Evolutionary conservation across 2,888 invertebrate genomes (phyloP).

Genomic region (Drosophila mercatorum): DNA sequence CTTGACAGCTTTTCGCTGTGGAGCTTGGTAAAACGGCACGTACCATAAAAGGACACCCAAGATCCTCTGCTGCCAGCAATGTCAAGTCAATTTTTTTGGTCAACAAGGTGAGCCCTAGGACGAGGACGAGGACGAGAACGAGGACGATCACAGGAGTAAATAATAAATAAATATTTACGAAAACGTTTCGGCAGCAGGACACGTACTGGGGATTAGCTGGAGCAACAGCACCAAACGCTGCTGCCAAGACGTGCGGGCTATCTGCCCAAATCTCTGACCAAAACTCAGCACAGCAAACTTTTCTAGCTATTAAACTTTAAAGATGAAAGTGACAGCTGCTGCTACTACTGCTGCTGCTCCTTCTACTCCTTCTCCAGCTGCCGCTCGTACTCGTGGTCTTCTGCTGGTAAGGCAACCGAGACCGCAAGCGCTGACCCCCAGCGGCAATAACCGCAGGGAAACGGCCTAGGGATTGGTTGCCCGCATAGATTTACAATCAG

Average conservation of each 20-base stretch:
- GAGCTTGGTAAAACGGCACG: constrained; percentile 57
- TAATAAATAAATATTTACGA: constrained; percentile 76
- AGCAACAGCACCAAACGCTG: constrained; percentile 29
- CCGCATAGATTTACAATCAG: constrained; percentile 77
- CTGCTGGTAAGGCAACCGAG: constrained; percentile 13
- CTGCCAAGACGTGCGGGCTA: constrained; percentile 58
- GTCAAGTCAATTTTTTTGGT: constrained; percentile 60
- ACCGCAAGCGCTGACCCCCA: constrained; percentile 46
- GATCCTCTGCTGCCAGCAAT: constrained; percentile 45
- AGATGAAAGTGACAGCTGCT: constrained; percentile 75
- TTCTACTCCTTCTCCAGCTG: not conserved
- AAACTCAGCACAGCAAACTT: constrained; percentile 57
- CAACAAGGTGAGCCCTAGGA: constrained; percentile 61
- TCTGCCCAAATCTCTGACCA: constrained; percentile 61
- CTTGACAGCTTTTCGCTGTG: constrained; percentile 70
- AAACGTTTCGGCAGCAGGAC: constrained; percentile 73
- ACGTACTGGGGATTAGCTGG: constrained; percentile 73
- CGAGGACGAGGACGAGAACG: too few species aligned
- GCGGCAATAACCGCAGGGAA: constrained; percentile 49
- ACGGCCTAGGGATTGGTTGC: constrained; percentile 31
- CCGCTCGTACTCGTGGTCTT: not conserved
- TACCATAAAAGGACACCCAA: constrained; percentile 57
- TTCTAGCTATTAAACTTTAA: constrained; percentile 69
- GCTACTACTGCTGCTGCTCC: not conserved
- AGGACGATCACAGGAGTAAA: constrained; percentile 61